Percentiles rank a stretch among this genome's conserved stretches.
Evolutionary conservation across 2,113 vertebrate genomes (phyloP).

Genomic region (Thamnaconus septentrionalis): DNA sequence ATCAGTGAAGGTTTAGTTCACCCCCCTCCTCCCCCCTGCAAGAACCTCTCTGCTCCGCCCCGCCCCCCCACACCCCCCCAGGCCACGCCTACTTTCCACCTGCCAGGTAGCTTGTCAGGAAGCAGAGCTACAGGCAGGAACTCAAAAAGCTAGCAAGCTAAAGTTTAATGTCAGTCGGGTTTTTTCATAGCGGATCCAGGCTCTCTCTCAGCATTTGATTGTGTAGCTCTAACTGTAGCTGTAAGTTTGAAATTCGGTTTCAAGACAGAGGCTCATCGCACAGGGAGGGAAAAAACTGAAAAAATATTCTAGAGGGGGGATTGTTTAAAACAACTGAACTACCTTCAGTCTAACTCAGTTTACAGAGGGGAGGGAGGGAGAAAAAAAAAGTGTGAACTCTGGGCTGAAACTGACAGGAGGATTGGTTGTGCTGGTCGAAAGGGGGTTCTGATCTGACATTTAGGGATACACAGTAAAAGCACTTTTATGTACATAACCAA

Average conservation of each 20-base stretch:
- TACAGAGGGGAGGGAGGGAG: no score
- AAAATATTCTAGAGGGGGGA: no score
- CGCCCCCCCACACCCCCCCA: slow-evolving; percentile 14
- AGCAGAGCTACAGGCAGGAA: slow-evolving; percentile 48
- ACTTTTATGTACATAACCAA: slow-evolving; percentile 71
- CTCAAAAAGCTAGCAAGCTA: slow-evolving; percentile 4
- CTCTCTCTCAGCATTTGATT: not conserved
- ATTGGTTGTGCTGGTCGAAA: slow-evolving; percentile 38
- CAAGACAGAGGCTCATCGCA: slow-evolving; percentile 40
- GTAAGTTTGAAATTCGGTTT: slow-evolving; percentile 48
- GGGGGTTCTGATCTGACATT: slow-evolving; percentile 50
- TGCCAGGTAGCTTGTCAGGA: not conserved
- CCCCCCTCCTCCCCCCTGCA: slow-evolving; percentile 27
- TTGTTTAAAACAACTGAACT: no score
- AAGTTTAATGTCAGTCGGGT: no score
- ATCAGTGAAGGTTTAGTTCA: slow-evolving; percentile 40
- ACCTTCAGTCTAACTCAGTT: no score
- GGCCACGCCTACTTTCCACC: slow-evolving; percentile 21
- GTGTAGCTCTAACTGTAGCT: slow-evolving; percentile 35
- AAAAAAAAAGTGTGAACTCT: slow-evolving; percentile 42
- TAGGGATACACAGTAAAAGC: slow-evolving; percentile 56
- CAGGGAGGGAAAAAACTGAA: not conserved
- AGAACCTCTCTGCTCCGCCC: slow-evolving; percentile 44
- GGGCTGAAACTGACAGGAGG: slow-evolving; percentile 31
- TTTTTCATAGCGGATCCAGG: slow-evolving; percentile 1